Percentiles rank a stretch among this genome's conserved stretches.
These are phyloP conservation scores for Ochlodes sylvanus DNA, from an alignment of 2,888 invertebrate species.

Conservation along the genomic window DNA sequence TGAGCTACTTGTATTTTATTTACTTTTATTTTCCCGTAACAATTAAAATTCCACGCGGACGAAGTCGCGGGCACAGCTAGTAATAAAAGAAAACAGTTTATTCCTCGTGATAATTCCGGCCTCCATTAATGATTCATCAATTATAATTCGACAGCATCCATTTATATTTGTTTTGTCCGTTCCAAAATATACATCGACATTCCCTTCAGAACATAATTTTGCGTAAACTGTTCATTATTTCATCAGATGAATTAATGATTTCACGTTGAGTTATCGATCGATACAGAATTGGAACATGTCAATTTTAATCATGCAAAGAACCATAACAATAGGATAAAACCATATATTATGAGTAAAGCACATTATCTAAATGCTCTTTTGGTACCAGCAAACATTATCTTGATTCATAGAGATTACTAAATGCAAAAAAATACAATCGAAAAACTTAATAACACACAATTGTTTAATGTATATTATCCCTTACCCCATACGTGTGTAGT, in stretches of 20 bases:
- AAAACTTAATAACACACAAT: background rate
- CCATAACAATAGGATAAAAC: background rate
- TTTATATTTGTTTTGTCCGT: constrained; percentile 9
- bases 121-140: constrained; percentile 7
- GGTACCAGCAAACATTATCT: background rate
- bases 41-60: too few species aligned
- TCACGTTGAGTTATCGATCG: background rate
- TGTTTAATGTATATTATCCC: background rate
- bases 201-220: constrained; percentile 12
- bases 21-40: too few species aligned
- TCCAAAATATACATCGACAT: constrained; percentile 11
- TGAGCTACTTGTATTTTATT: too few species aligned
- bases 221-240: constrained; percentile 12
- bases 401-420: background rate
- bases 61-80: too few species aligned
- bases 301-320: background rate
- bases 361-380: background rate
- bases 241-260: constrained; percentile 9
- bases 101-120: background rate
- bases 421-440: background rate
- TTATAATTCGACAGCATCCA: constrained; percentile 5
- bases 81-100: background rate
- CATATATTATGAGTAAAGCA: background rate
- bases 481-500: constrained; percentile 31
- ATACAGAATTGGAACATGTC: background rate